A percentile compares a stretch with the other conserved stretches of the same genome.
Evolutionary conservation across 2,888 invertebrate genomes (phyloP).

Genomic region (Cheilosia vulpina): DNA sequence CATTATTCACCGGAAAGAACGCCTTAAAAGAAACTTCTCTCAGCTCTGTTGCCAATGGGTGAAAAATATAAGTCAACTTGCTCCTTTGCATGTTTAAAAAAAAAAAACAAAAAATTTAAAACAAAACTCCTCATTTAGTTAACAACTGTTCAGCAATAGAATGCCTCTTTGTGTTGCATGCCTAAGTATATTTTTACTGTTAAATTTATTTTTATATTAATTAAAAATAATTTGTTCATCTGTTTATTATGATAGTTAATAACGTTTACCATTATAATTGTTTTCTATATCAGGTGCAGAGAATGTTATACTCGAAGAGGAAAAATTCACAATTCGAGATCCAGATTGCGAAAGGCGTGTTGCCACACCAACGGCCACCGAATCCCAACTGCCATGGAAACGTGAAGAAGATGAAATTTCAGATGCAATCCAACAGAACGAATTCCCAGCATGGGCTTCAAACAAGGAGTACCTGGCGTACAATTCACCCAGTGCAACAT

Average conservation of each 20-base stretch:
- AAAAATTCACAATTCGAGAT: conserved; percentile 81
- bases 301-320: conserved; percentile 82
- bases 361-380: conserved; percentile 94
- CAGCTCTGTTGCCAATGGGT: too few relatives aligned
- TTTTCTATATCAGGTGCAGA: conserved; percentile 80
- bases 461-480: conserved; percentile 97
- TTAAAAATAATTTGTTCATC: background rate
- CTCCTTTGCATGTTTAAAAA: too few relatives aligned
- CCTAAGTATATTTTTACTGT: conserved; percentile 19
- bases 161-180: conserved; percentile 57
- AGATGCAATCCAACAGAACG: conserved; percentile 90
- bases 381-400: conserved; percentile 97
- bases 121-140: background rate
- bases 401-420: conserved; percentile 90
- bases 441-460: conserved; percentile 97
- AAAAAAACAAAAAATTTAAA: too few relatives aligned
- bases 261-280: conserved; percentile 17
- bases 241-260: background rate
- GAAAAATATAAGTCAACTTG: too few relatives aligned
- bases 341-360: conserved; percentile 88
- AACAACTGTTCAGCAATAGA: conserved; percentile 2
- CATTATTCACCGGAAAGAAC: too few relatives aligned
- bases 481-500: conserved; percentile 95
- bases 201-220: conserved; percentile 22
- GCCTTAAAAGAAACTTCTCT: background rate